Evolutionary conservation across 2,888 invertebrate genomes (phyloP).

Genomic region (Drosophila anceps): DNA sequence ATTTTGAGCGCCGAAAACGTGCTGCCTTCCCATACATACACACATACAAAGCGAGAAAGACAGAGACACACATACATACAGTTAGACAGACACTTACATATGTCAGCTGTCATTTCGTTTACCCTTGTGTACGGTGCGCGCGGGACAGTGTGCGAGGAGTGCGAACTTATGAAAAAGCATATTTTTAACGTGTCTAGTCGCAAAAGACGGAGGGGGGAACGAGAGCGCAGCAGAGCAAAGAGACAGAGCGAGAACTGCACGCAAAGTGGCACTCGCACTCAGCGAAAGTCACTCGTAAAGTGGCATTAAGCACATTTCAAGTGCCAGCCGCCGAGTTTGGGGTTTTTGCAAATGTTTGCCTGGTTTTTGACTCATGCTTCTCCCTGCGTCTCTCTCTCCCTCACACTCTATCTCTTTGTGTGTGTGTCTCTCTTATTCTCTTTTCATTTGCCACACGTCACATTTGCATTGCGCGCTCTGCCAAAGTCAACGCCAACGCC

Average conservation of each 20-base stretch:
- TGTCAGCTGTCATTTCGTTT: constrained; percentile 81
- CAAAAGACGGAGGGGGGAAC: constrained; percentile 25
- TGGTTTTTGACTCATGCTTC: constrained; percentile 41
- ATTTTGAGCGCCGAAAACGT: constrained; percentile 29
- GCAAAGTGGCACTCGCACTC: constrained; percentile 78
- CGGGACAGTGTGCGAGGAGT: constrained; percentile 16
- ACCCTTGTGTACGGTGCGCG: constrained; percentile 37
- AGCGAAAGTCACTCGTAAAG: constrained; percentile 81
- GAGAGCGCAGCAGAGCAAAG: constrained; percentile 6
- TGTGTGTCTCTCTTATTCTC: constrained; percentile 8
- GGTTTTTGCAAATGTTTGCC: constrained; percentile 70
- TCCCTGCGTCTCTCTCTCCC: neutral
- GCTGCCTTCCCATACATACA: constrained; percentile 9
- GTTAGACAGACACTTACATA: constrained; percentile 74
- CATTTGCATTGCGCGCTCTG: constrained; percentile 43
- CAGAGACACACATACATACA: constrained; percentile 21
- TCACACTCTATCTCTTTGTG: neutral
- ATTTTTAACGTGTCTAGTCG: constrained; percentile 64
- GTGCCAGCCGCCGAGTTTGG: constrained; percentile 66
- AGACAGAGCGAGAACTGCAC: constrained; percentile 51
- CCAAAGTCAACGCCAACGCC: constrained; percentile 21
- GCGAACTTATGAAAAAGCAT: constrained; percentile 60
- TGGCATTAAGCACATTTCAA: constrained; percentile 81
- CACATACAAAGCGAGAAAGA: constrained; percentile 11
- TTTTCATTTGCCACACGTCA: constrained; percentile 28